Base-by-base conservation (phyloP, 2,797 vertebrate genomes). In the Micromesistius poutassou region DNA sequence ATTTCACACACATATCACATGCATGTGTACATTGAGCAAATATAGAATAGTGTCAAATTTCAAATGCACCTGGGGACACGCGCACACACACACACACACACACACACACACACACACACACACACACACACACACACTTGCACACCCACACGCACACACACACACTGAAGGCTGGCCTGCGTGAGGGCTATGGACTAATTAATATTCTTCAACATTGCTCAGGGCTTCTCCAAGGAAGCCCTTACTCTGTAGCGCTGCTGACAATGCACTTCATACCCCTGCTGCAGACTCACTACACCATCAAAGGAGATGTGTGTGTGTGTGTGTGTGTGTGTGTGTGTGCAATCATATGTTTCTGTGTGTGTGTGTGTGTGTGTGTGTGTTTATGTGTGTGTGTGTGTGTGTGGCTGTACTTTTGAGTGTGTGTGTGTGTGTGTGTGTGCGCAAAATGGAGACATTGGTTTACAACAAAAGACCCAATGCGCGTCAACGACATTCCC, bases 281-380 rank as follows among this genome's bases (percentile, higher is more conserved):
- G 86, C 88, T 90, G 91, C 90, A 91, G 87, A 86, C 88, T 91
- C 89, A 91, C 92, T 93, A 91, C 89, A 81, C 86, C 87, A 93
- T 92, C 88, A 93, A 91, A 93, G 87, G 80, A 87, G 76, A 76
- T 72, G 78, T 74, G 36, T 0, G 76, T 74, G 46, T 74, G 83
- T 83, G 80, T 79, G 74, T 80, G 82, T 73, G 76, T 76, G 79
- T 76, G 72, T 33, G 28, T 33, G 42, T 31, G 28, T 31, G n/a
- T 36, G n/a, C n/a, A n/a, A 22, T 42, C 42, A 55, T 74, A 8
- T 40, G 77, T 30, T 25, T 70, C 72, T 50, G 6, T 40, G 72
- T 42, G 13, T 3, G 42, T 31, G 28, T 31, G n/a, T 36, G n/a
- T 71, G 28, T 71, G 30, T 31, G 71, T 31, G 71, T 14, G 71